Evolutionary conservation across 2,797 vertebrate genomes (phyloP).

Genomic region (Tapera naevia): DNA sequence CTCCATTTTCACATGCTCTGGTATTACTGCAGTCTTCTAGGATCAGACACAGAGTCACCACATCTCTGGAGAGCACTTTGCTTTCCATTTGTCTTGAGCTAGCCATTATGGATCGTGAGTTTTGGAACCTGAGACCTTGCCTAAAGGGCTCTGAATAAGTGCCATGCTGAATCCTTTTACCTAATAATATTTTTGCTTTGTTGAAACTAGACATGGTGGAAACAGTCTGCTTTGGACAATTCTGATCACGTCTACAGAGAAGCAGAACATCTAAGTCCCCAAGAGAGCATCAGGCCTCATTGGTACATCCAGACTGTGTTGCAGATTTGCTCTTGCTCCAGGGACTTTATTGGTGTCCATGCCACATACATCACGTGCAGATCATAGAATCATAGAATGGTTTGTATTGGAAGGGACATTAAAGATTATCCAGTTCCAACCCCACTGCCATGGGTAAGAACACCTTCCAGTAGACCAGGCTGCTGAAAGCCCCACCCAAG

Average conservation of each 20-base stretch:
- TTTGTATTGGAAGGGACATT: too few species aligned
- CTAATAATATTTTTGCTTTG: constrained; percentile 43
- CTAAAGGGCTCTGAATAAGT: constrained; percentile 30
- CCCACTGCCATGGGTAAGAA: too few species aligned
- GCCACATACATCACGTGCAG: neutral
- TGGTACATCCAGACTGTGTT: neutral
- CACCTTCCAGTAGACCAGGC: too few species aligned
- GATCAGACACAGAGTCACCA: constrained; percentile 37
- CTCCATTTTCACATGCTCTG: constrained; percentile 27
- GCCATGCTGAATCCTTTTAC: constrained; percentile 20
- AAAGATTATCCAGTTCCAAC: too few species aligned
- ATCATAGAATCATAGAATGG: too few species aligned
- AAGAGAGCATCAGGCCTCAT: neutral
- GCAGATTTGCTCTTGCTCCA: neutral
- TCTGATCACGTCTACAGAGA: neutral
- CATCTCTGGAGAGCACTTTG: neutral
- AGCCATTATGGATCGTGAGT: constrained; percentile 16
- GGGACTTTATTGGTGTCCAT: neutral
- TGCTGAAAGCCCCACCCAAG: too few species aligned
- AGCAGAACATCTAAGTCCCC: neutral
- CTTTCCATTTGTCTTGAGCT: constrained; percentile 42
- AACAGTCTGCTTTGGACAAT: neutral
- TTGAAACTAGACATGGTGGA: constrained; percentile 11
- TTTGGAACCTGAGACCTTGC: constrained; percentile 28
- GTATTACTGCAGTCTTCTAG: constrained; percentile 7